A percentile compares a stretch with the other conserved stretches of the same genome.
phyloP scores from a whole-genome alignment of 2,888 invertebrate species.

The Timandra comae region DNA sequence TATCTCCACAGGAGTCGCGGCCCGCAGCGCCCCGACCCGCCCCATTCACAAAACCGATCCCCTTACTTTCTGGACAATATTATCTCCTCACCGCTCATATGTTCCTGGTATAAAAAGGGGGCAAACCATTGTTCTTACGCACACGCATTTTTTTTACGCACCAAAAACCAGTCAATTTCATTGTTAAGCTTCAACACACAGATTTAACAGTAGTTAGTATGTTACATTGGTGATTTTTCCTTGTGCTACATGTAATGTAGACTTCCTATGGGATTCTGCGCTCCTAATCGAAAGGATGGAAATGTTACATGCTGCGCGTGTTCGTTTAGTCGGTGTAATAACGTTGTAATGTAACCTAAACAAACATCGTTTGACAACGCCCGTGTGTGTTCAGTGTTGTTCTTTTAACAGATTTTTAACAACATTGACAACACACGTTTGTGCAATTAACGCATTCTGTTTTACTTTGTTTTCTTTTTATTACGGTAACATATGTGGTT shows the following conservation, averaged over 20 bases:
- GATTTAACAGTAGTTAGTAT: not conserved
- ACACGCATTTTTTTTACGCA: slow-evolving; percentile 66
- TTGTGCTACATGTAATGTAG: slow-evolving; percentile 22
- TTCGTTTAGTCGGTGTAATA: slow-evolving; percentile 6
- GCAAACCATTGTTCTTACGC: slow-evolving; percentile 78
- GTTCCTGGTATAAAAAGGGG: slow-evolving; percentile 75
- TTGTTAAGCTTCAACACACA: not conserved
- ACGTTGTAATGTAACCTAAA: too few species aligned
- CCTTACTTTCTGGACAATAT: slow-evolving; percentile 38
- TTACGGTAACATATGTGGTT: too few species aligned
- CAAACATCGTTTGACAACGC: too few species aligned
- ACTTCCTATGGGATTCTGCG: slow-evolving; percentile 31
- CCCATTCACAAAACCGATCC: slow-evolving; percentile 38
- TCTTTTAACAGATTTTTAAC: too few species aligned
- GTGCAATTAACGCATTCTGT: too few species aligned
- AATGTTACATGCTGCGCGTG: slow-evolving; percentile 35
- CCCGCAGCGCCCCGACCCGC: slow-evolving; percentile 16
- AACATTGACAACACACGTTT: too few species aligned
- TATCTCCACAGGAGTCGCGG: too few species aligned
- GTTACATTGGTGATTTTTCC: not conserved
- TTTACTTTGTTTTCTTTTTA: too few species aligned
- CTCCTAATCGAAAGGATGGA: slow-evolving; percentile 37
- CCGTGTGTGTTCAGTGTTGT: too few species aligned
- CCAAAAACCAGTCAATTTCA: slow-evolving; percentile 2
- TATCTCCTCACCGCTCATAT: slow-evolving; percentile 57